Evolutionary conservation across 2,888 invertebrate genomes (phyloP).

Genomic region (Deilephila porcellus): DNA sequence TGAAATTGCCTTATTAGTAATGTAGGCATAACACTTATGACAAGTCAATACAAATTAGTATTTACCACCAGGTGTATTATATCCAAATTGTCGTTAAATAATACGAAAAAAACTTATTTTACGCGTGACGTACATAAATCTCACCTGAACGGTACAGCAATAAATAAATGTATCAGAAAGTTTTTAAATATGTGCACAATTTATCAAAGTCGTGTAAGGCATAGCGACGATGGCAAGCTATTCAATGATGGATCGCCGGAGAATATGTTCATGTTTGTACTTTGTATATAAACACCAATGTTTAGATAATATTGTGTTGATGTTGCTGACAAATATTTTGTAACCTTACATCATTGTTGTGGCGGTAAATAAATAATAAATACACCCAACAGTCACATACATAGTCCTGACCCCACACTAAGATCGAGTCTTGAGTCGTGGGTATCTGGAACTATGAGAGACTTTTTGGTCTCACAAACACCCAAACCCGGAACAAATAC

Average conservation of each 20-base stretch:
- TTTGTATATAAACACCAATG: constrained; percentile 12
- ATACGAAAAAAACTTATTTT: neutral
- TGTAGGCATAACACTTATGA: no score
- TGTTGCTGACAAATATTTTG: constrained; percentile 6
- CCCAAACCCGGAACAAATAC: no score
- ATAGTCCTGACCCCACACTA: no score
- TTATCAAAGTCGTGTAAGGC: constrained; percentile 9
- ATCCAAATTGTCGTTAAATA: neutral
- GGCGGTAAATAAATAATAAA: neutral
- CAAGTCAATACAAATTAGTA: neutral
- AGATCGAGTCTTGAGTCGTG: no score
- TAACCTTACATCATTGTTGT: neutral
- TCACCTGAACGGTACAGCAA: constrained; percentile 16
- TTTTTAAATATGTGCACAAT: constrained; percentile 21
- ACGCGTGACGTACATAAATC: neutral
- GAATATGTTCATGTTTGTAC: constrained; percentile 12
- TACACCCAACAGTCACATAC: no score
- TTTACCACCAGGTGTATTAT: neutral
- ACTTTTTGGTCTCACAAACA: no score
- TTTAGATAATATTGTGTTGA: constrained; percentile 15
- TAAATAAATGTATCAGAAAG: constrained; percentile 19
- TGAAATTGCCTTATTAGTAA: no score
- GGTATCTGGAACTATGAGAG: no score
- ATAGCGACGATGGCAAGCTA: constrained; percentile 1
- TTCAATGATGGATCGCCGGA: constrained; percentile 13